phyloP scores from a whole-genome alignment of 2,888 invertebrate species.

The Agrilus cyanescens region DNA sequence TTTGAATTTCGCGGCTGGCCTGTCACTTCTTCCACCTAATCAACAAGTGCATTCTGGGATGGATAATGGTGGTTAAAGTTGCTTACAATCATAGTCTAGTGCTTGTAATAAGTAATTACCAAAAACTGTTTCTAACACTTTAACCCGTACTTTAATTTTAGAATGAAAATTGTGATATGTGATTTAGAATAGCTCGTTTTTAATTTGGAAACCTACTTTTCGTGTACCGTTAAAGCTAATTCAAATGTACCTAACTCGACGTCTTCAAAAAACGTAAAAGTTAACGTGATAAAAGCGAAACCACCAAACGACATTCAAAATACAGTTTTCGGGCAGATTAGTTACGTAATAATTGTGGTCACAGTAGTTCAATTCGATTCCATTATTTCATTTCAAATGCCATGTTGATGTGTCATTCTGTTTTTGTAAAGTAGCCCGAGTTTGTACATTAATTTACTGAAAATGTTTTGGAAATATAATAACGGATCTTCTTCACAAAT shows the following conservation, averaged over 20 bases:
- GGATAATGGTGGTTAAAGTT: slow-evolving; percentile 26
- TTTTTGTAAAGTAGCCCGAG: slow-evolving; percentile 6
- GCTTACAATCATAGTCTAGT: slow-evolving; percentile 24
- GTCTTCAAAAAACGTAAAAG: slow-evolving; percentile 23
- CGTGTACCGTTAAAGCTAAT: slow-evolving; percentile 28
- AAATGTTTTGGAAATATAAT: slow-evolving; percentile 79
- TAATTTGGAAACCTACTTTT: slow-evolving; percentile 16
- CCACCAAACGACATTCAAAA: background rate
- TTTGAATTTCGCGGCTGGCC: slow-evolving; percentile 22
- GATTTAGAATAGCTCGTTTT: slow-evolving; percentile 23
- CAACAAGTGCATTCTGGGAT: slow-evolving; percentile 36
- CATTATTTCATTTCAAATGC: slow-evolving; percentile 1
- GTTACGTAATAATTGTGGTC: too few species aligned
- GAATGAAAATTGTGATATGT: slow-evolving; percentile 31
- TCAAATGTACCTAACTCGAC: slow-evolving; percentile 36
- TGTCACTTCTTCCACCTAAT: slow-evolving; percentile 21
- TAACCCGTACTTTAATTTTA: slow-evolving; percentile 21
- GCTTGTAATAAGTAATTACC: slow-evolving; percentile 20
- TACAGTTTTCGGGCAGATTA: too few species aligned
- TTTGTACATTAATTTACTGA: slow-evolving; percentile 23
- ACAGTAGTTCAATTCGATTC: too few species aligned
- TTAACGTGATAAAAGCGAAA: slow-evolving; percentile 8
- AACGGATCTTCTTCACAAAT: slow-evolving; percentile 60
- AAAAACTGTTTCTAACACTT: slow-evolving; percentile 19
- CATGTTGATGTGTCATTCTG: slow-evolving; percentile 12